Base-by-base conservation (phyloP, 2,888 invertebrate genomes). In the Sicus ferrugineus region DNA sequence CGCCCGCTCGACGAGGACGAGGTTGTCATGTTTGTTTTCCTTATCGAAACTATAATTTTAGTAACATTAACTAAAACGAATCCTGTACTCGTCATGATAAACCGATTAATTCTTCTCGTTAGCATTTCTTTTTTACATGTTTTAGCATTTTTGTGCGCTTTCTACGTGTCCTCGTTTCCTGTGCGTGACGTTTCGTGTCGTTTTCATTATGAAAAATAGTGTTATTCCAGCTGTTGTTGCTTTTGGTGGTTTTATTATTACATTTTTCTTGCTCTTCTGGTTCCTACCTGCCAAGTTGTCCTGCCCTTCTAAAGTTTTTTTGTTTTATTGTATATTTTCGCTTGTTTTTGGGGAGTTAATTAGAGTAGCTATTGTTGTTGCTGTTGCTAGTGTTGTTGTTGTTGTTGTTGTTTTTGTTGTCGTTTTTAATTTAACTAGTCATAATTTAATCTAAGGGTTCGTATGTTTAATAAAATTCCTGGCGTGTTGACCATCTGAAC, bases 41-140 rank as follows among this genome's bases (percentile, higher is more conserved):
- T n/a, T n/a, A n/a, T n/a, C n/a, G n/a, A n/a, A n/a, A n/a, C n/a
- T n/a, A n/a, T n/a, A n/a, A n/a, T n/a, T n/a, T n/a, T n/a, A 72
- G 69, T 68, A 66, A 68, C 72, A 70, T 69, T 73, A 71, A 72
- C 70, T 72, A 67, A 71, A 70, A 69, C 68, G 72, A 73, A 73
- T 72, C 72, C 70, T 56, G 72, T 67, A 59, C 71, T 73, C 71
- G 72, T 73, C 71, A 72, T 71, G 72, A 70, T 73, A 73, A 72
- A 71, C 72, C 69, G 68, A 50, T 67, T 70, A 69, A 50, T 63
- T 67, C 28, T 31, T 66, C 62, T 62, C 62, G 66, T 72, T 58
- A 62, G 50, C n/a, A 56, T 50, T 65, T 54, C 9, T 65, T 65
- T 52, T 38, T 50, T 28, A 31, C 52, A 34, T 52, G 34, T 42